Conservation (phyloP, 2,888 invertebrate species). For the Mythimna lalbum region DNA sequence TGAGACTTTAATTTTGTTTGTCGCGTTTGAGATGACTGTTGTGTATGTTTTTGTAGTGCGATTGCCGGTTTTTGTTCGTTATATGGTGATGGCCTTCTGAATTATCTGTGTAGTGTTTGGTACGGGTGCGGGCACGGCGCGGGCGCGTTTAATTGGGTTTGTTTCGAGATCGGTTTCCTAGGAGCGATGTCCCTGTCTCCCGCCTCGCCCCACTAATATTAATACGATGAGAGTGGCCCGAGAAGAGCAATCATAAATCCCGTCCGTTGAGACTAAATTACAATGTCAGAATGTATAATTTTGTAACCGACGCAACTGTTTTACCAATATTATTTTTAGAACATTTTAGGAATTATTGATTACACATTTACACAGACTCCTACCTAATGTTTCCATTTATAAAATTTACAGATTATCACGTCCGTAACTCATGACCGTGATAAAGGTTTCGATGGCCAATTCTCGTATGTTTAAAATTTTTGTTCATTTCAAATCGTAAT, state of each 20-base stretch:
- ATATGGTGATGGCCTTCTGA: background rate
- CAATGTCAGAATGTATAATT: slow-evolving; percentile 70
- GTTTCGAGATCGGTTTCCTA: slow-evolving; percentile 71
- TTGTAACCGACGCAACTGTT: slow-evolving; percentile 60
- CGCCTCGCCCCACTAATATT: slow-evolving; percentile 65
- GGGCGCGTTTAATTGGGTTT: slow-evolving; percentile 74
- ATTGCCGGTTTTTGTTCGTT: background rate
- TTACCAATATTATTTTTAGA: slow-evolving; percentile 50
- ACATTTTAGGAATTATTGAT: background rate
- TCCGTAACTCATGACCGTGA: too few relatives aligned
- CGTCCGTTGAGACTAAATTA: slow-evolving; percentile 71
- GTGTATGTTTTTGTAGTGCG: background rate
- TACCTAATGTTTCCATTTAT: background rate
- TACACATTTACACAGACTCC: background rate
- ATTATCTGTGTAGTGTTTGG: background rate
- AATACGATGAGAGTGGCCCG: slow-evolving; percentile 68
- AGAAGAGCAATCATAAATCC: slow-evolving; percentile 75
- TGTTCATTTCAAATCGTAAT: too few relatives aligned
- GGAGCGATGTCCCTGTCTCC: slow-evolving; percentile 61
- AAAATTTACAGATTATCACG: background rate
- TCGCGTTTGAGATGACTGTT: background rate
- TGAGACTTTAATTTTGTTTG: background rate
- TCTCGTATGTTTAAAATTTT: too few relatives aligned
- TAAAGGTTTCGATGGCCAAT: too few relatives aligned
- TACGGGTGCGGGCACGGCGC: slow-evolving; percentile 53